phyloP scores from a whole-genome alignment of 2,888 invertebrate genomes.

The Drosophila kambysellisi region DNA sequence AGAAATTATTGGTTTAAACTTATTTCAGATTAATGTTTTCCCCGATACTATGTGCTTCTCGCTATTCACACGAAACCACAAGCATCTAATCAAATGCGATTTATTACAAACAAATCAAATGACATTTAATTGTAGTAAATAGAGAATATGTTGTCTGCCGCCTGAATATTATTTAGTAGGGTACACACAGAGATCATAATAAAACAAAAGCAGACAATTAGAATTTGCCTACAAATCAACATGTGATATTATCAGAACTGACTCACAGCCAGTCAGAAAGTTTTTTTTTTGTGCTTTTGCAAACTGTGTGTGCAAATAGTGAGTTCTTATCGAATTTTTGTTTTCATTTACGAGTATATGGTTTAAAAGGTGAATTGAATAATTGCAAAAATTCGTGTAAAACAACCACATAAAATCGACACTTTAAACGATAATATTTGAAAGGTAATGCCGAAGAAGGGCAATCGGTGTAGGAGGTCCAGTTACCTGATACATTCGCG shows the following conservation, averaged over 20 bases:
- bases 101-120: conserved; percentile 14
- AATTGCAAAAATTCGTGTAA: neutral
- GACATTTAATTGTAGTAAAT: neutral
- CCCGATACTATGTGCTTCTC: conserved; percentile 13
- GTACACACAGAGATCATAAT: neutral
- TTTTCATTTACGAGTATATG: neutral
- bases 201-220: neutral
- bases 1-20: conserved; percentile 4
- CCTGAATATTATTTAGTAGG: neutral
- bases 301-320: neutral
- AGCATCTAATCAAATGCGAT: conserved; percentile 35
- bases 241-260: neutral
- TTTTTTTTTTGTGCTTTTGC: conserved; percentile 4
- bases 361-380: conserved; percentile 10
- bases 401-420: conserved; percentile 5
- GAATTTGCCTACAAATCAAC: neutral
- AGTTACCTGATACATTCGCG: conserved; percentile 58
- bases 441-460: neutral
- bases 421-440: conserved; percentile 12
- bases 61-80: conserved; percentile 50
- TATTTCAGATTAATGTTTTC: conserved; percentile 1
- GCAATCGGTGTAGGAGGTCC: neutral
- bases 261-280: neutral
- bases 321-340: conserved; percentile 48
- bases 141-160: neutral